Evolutionary conservation across 2,113 vertebrate genomes (phyloP).

Genomic region (Uropsilus gracilis): DNA sequence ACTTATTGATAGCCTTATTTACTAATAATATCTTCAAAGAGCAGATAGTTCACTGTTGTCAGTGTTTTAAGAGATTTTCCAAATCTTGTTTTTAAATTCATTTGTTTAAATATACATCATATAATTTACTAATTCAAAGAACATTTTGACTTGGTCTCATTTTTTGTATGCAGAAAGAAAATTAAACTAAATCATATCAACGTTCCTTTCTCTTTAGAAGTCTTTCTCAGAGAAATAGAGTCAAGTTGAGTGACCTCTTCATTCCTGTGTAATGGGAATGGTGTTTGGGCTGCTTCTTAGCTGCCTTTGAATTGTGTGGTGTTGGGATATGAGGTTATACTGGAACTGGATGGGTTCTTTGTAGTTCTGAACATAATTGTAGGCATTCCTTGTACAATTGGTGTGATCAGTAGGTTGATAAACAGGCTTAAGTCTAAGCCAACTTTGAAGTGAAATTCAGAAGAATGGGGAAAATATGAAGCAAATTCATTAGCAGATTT

Average conservation of each 20-base stretch:
- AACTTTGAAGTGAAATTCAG: slow-evolving; percentile 7
- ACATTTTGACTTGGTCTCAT: not conserved
- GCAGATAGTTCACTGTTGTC: not conserved
- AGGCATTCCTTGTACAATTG: not conserved
- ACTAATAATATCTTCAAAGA: not conserved
- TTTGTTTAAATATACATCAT: slow-evolving; percentile 28
- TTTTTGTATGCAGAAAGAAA: slow-evolving; percentile 4
- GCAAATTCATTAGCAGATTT: slow-evolving; percentile 20
- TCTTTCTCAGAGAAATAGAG: not conserved
- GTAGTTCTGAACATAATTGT: slow-evolving; percentile 3
- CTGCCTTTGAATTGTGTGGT: slow-evolving; percentile 15
- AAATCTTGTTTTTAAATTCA: slow-evolving; percentile 24
- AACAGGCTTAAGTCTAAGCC: not conserved
- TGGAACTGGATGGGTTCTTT: slow-evolving; percentile 24
- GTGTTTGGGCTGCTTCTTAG: not conserved
- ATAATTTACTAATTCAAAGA: slow-evolving; percentile 31
- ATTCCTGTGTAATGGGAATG: not conserved
- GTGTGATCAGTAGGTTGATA: not conserved
- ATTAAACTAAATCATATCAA: slow-evolving; percentile 20
- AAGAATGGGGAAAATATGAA: slow-evolving; percentile 7
- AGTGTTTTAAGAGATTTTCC: slow-evolving; percentile 43
- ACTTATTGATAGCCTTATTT: not conserved
- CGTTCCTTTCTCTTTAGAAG: not conserved
- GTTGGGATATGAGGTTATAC: not conserved
- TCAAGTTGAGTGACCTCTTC: not conserved